Evolutionary conservation across 2,797 vertebrate species (phyloP).

Genomic region (Adrianichthys oophorus): DNA sequence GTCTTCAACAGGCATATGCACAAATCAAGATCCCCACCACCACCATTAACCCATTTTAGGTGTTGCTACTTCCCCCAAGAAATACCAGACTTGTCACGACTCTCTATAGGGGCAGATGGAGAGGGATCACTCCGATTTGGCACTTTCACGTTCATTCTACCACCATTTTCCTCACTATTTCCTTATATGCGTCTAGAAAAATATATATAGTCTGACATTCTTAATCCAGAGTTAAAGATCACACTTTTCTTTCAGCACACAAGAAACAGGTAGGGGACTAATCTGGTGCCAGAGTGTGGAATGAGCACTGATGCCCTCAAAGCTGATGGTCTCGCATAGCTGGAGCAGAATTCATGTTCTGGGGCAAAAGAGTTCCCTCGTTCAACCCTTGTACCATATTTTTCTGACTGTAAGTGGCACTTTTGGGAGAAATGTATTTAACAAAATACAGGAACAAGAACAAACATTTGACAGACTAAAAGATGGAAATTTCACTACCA

Average conservation of each 20-base stretch:
- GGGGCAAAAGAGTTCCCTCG: slow-evolving; percentile 20
- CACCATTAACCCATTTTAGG: slow-evolving; percentile 59
- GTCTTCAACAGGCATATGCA: slow-evolving; percentile 58
- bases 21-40: slow-evolving; percentile 57
- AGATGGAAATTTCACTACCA: too few species aligned
- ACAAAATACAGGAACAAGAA: too few species aligned
- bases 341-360: slow-evolving; percentile 16
- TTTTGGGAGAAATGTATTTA: too few species aligned
- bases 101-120: slow-evolving; percentile 56
- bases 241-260: slow-evolving; percentile 11
- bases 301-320: slow-evolving; percentile 41
- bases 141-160: too few species aligned
- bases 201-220: slow-evolving; percentile 27
- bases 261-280: slow-evolving; percentile 25
- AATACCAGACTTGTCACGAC: slow-evolving; percentile 61
- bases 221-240: slow-evolving; percentile 7
- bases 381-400: slow-evolving; percentile 9
- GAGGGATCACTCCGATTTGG: slow-evolving; percentile 30
- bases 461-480: too few species aligned
- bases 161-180: background rate
- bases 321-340: slow-evolving; percentile 40
- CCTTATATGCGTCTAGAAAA: background rate
- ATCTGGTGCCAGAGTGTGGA: slow-evolving; percentile 42
- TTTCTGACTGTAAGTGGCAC: too few species aligned
- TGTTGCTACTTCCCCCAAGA: slow-evolving; percentile 57